A percentile compares a stretch with the other conserved stretches of the same genome.
phyloP scores from a whole-genome alignment of 2,797 vertebrate species.

The Sebastes itinus region DNA sequence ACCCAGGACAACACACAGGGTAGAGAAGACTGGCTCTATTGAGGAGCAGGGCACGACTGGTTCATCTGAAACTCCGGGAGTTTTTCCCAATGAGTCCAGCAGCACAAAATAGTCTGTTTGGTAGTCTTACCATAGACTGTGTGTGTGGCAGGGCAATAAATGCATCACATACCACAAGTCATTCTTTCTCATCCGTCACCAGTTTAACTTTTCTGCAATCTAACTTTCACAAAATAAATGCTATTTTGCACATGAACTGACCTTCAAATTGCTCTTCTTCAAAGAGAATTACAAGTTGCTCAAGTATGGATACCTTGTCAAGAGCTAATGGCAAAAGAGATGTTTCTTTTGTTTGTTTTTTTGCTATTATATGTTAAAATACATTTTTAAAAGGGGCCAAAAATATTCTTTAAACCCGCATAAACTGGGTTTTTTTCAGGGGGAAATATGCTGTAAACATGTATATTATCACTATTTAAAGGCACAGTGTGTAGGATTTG shows the following conservation, averaged over 20 bases:
- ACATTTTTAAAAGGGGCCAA: neutral
- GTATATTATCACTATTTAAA: neutral
- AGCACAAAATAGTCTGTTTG: constrained; percentile 21
- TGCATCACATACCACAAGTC: neutral
- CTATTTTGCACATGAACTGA: neutral
- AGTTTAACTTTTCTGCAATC: constrained; percentile 2
- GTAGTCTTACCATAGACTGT: constrained; percentile 26
- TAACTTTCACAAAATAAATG: neutral
- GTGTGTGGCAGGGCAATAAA: constrained; percentile 11
- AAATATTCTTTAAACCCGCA: neutral
- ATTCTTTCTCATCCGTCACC: neutral
- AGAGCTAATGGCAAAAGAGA: neutral
- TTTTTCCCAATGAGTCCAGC: constrained; percentile 35
- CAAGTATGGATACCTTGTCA: neutral
- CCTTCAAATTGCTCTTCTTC: neutral
- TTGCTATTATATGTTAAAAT: neutral
- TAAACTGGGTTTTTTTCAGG: neutral
- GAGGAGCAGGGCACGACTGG: constrained; percentile 8
- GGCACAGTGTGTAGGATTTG: neutral
- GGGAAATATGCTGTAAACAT: neutral
- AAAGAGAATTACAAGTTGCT: neutral
- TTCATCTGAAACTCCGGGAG: neutral
- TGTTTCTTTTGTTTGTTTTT: neutral
- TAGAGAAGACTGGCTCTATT: neutral
- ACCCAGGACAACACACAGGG: neutral